These are phyloP conservation scores for Sinhomidia bicolor DNA, from an alignment of 2,888 invertebrate species.

Conservation along the genomic window DNA sequence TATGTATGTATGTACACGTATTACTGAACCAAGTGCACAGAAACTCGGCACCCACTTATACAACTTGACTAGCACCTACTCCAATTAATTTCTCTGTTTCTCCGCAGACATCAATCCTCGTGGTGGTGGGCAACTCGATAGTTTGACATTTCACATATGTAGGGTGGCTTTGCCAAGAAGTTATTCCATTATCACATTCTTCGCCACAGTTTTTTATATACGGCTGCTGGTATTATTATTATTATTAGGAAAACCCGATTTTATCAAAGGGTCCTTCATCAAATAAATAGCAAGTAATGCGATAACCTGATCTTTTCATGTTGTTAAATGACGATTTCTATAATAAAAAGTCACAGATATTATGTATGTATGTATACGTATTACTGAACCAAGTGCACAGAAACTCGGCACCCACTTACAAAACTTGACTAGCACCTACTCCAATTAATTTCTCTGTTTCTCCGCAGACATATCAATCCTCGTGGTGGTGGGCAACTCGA, in stretches of 20 bases:
- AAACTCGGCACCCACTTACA: constrained; percentile 10
- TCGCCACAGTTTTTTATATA: no score
- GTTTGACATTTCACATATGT: constrained; percentile 49
- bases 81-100: constrained; percentile 29
- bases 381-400: neutral
- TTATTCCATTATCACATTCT: constrained; percentile 29
- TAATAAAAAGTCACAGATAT: neutral
- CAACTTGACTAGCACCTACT: neutral
- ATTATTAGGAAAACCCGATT: constrained; percentile 16
- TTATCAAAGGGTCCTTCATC: constrained; percentile 45
- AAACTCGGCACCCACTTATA: constrained; percentile 7
- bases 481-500: neutral
- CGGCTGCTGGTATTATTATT: no score
- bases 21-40: neutral
- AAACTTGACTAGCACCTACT: neutral
- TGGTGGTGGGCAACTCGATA: neutral
- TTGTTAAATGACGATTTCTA: neutral
- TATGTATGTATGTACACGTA: no score
- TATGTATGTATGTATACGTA: no score
- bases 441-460: constrained; percentile 29
- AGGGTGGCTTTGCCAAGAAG: constrained; percentile 38
- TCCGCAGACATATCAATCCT: constrained; percentile 5
- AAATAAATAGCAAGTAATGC: constrained; percentile 45
- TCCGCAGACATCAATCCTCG: neutral
- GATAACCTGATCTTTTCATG: constrained; percentile 26